Evolutionary conservation across 2,113 vertebrate genomes (phyloP), one percentile per base, ranked within the genome.

Genomic region (Megaceryle torquata): DNA sequence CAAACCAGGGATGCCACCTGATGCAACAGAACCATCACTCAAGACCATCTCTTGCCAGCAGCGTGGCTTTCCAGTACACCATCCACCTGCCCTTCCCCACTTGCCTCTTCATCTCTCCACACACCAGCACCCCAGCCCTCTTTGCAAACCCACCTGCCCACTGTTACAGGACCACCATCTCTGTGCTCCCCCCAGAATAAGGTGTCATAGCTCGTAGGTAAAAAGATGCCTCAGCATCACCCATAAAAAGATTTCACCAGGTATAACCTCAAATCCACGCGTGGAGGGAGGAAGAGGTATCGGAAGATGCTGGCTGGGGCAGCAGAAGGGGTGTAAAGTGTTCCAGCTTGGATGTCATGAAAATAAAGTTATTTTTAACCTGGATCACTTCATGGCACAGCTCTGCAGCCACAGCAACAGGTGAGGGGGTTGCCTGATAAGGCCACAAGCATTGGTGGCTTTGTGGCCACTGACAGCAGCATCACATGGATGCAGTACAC

Each of bases 401-500:
- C 46, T 86, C 83, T 13, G 6, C 16, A 65, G 80, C 14, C 51
- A 43, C 25, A 56, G 21, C 2, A 11, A 43, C 22, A 53, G 26
- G 53, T 4, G 15, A 76, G 29, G 41, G 61, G 25, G 28, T 28
- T 29, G 44, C 56, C 70, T 56, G 46, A 43, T 29, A 39, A 39
- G 65, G 86, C 24, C 68, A 60, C 75, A 21, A 22, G 15, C 2
- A 1, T 2, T 9, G 28, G 54, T 33, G 56, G 33, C 64, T 64
- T 29, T 33, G 31, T 1, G 6, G n/a, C 33, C 39, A 46, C 54
- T 22, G 12, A 13, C 0, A 1, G 31, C 41, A 50, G 33, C 63
- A 33, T 24, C 7, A 1, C 9, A 7, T 2, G 11, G 59, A 39
- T 22, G 51, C 13, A 6, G 63, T 37, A 51, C 3, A 1, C 20